Percentiles rank a stretch among this genome's conserved stretches.
phyloP scores from a whole-genome alignment of 2,797 vertebrate species.

The Microtus obscurus region DNA sequence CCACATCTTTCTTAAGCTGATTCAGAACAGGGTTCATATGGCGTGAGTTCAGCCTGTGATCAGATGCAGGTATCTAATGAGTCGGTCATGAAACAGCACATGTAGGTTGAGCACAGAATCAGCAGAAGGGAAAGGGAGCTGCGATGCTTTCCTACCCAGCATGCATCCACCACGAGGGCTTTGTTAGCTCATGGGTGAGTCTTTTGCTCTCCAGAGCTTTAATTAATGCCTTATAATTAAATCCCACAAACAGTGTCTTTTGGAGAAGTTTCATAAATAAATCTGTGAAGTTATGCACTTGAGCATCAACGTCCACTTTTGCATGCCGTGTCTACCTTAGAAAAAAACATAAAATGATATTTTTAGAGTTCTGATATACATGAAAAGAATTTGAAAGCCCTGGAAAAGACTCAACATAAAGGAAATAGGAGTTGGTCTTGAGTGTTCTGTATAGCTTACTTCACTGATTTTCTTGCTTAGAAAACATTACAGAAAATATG shows the following conservation, averaged over 20 bases:
- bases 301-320: constrained; percentile 6
- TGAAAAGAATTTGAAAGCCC: constrained; percentile 18
- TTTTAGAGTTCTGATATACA: constrained; percentile 49
- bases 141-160: background rate
- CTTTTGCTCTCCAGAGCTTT: background rate
- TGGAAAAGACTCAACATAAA: background rate
- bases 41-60: background rate
- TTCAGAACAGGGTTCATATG: background rate
- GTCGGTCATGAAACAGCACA: background rate
- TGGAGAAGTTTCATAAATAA: background rate
- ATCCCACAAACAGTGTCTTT: background rate
- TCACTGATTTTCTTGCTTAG: background rate
- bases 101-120: background rate
- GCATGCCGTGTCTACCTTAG: background rate
- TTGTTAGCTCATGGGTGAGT: background rate
- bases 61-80: background rate
- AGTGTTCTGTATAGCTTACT: background rate
- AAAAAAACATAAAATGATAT: background rate
- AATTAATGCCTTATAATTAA: background rate
- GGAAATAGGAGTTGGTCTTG: background rate
- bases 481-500: background rate
- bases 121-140: background rate
- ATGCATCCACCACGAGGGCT: background rate
- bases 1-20: background rate
- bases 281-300: background rate